phyloP scores from a whole-genome alignment of 2,113 vertebrate genomes.

The Paraplagusia blochii region DNA sequence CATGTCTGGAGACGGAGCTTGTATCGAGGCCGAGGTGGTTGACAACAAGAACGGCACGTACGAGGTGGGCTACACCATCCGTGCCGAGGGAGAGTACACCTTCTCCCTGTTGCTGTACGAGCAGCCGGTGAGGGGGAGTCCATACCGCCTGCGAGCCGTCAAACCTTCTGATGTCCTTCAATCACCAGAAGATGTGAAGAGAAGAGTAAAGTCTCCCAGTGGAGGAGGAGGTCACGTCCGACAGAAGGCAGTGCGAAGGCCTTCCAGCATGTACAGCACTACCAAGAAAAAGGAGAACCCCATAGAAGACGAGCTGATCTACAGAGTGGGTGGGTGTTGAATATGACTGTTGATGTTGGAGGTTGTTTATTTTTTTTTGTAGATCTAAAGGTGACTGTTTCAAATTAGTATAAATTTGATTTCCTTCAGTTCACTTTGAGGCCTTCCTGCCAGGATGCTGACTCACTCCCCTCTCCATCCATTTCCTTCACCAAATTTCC shows the following conservation, averaged over 20 bases:
- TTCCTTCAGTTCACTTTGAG: no score
- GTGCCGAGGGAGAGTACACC: slow-evolving; percentile 84
- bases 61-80: slow-evolving; percentile 88
- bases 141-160: slow-evolving; percentile 84
- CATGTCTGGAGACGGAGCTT: slow-evolving; percentile 72
- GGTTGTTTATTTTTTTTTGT: no score
- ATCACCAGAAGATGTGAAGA: slow-evolving; percentile 92
- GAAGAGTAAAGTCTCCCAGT: slow-evolving; percentile 91
- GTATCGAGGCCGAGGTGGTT: slow-evolving; percentile 79
- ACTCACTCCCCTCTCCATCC: no score
- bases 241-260: slow-evolving; percentile 91
- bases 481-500: no score
- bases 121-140: slow-evolving; percentile 88
- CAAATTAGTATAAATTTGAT: no score
- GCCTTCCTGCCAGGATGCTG: no score
- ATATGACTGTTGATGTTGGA: background rate
- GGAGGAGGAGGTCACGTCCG: slow-evolving; percentile 87
- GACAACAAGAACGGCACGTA: slow-evolving; percentile 98
- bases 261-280: slow-evolving; percentile 97
- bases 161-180: slow-evolving; percentile 86
- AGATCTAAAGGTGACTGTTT: no score
- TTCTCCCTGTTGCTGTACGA: slow-evolving; percentile 88
- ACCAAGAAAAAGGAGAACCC: slow-evolving; percentile 89
- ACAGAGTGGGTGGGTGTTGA: slow-evolving; percentile 79
- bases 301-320: slow-evolving; percentile 81